A percentile compares a stretch with the other conserved stretches of the same genome.
phyloP scores from a whole-genome alignment of 2,797 vertebrate genomes.

The Chrysocyon brachyurus region DNA sequence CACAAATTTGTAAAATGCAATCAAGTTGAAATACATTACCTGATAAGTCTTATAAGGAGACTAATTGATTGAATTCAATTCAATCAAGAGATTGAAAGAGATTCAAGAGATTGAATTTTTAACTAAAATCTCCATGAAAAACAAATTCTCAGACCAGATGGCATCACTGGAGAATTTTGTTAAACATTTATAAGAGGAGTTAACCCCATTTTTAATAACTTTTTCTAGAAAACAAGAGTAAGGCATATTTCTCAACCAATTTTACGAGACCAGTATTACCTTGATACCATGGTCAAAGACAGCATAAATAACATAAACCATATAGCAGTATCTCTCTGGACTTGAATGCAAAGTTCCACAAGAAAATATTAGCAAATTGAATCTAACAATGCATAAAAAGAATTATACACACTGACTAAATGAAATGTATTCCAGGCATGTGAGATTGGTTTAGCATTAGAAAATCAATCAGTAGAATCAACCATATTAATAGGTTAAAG shows the following conservation, averaged over 20 bases:
- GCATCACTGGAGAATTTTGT: not conserved
- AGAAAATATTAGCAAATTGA: constrained; percentile 6
- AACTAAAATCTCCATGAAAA: not conserved
- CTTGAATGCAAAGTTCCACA: not conserved
- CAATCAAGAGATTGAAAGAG: too few relatives aligned
- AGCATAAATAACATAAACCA: not conserved
- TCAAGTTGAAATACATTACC: not conserved
- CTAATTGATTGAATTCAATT: too few relatives aligned
- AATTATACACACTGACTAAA: not conserved
- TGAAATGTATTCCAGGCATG: not conserved
- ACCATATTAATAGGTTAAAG: not conserved
- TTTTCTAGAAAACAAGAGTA: not conserved
- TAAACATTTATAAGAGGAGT: not conserved
- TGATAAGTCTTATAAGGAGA: not conserved
- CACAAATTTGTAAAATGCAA: not conserved
- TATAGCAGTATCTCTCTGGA: not conserved
- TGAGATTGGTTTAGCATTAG: not conserved
- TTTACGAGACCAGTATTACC: not conserved
- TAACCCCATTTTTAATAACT: not conserved
- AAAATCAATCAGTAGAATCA: not conserved
- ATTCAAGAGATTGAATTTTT: not conserved
- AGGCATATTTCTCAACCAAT: not conserved
- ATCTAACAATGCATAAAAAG: not conserved
- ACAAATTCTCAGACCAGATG: not conserved
- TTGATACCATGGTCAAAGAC: not conserved